Conservation (phyloP, 1,140 invertebrate species). For the Sinonovacula constricta region DNA sequence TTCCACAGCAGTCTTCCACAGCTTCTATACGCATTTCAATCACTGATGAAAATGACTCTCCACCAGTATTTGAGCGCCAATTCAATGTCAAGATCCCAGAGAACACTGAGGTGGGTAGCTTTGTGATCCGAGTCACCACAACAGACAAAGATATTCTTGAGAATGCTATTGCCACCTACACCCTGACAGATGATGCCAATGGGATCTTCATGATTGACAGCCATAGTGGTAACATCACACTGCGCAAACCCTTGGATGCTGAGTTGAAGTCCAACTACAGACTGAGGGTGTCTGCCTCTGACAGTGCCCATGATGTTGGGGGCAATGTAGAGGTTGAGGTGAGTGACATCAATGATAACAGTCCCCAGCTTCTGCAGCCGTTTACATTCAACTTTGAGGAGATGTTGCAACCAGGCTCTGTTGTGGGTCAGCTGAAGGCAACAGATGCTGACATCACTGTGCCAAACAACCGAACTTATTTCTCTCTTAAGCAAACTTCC, state of each 20-base stretch:
- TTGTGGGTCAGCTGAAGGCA: conserved; percentile 89
- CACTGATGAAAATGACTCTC: conserved; percentile 96
- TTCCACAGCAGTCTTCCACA: conserved; percentile 83
- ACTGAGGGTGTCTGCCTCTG: conserved; percentile 88
- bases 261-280: conserved; percentile 85
- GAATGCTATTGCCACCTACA: conserved; percentile 91
- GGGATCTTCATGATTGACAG: conserved; percentile 93
- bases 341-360: conserved; percentile 85
- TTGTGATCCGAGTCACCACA: conserved; percentile 92
- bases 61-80: conserved; percentile 93
- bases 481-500: conserved; percentile 91
- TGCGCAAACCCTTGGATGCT: conserved; percentile 89
- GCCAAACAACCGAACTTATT: conserved; percentile 95
- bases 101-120: conserved; percentile 94
- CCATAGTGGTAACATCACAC: conserved; percentile 93
- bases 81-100: conserved; percentile 97
- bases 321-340: conserved; percentile 87
- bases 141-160: conserved; percentile 89
- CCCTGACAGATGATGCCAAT: conserved; percentile 87
- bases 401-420: conserved; percentile 85
- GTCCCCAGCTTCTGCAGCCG: conserved; percentile 62
- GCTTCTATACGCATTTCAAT: conserved; percentile 91
- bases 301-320: conserved; percentile 85
- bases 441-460: conserved; percentile 93
- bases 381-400: conserved; percentile 83